These are phyloP conservation scores for Abrostola tripartita DNA, from an alignment of 2,888 invertebrate genomes.

Conservation along the genomic window DNA sequence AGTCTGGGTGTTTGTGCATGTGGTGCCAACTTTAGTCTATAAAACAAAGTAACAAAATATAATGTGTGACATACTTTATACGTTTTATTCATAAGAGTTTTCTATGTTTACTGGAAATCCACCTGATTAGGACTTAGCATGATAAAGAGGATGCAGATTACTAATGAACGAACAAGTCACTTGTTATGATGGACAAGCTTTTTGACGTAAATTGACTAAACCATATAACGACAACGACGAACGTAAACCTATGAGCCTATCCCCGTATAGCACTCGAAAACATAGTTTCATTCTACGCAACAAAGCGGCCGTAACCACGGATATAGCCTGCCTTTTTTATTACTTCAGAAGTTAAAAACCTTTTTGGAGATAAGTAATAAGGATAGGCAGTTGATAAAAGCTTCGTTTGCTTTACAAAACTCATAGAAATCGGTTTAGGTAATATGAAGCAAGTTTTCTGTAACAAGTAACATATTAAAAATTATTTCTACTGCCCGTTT, in stretches of 20 bases:
- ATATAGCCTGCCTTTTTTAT: constrained; percentile 1
- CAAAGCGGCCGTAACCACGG: constrained; percentile 1
- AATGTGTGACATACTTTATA: too few relatives aligned
- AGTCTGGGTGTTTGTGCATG: too few relatives aligned
- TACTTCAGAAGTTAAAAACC: constrained; percentile 5
- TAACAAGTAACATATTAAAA: too few relatives aligned
- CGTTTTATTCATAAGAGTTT: too few relatives aligned
- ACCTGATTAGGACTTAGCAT: too few relatives aligned
- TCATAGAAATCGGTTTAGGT: background rate
- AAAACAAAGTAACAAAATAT: too few relatives aligned
- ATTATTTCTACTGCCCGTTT: too few relatives aligned
- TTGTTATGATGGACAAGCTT: background rate
- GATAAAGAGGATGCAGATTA: too few relatives aligned
- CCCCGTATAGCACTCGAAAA: background rate
- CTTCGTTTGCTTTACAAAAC: background rate
- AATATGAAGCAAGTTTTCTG: too few relatives aligned
- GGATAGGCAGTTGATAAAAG: background rate
- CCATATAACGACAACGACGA: background rate
- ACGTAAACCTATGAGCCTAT: background rate
- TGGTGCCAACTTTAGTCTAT: too few relatives aligned
- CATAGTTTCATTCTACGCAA: background rate
- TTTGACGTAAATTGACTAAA: background rate
- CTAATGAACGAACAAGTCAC: too few relatives aligned
- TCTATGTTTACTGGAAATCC: too few relatives aligned
- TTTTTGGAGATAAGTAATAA: constrained; percentile 2